phyloP scores from a whole-genome alignment of 1,140 invertebrate species.

The Chrysomallon squamiferum region DNA sequence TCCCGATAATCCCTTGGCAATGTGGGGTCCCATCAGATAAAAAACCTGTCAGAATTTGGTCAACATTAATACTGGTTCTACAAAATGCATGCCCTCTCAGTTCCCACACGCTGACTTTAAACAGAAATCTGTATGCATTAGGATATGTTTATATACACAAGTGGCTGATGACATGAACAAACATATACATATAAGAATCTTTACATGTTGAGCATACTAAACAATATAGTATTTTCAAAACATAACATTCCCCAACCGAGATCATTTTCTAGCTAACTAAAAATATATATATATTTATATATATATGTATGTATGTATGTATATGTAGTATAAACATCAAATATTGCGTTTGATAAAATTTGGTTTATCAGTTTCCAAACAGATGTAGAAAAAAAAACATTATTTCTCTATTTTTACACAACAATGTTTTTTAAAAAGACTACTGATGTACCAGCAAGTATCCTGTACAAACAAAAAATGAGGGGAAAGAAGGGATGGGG shows the following conservation, averaged over 20 bases:
- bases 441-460: background rate
- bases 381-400: slow-evolving; percentile 1
- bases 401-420: background rate
- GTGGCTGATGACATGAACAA: too few species aligned
- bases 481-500: background rate
- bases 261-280: too few species aligned
- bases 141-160: too few species aligned
- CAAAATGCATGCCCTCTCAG: background rate
- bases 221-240: too few species aligned
- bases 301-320: background rate
- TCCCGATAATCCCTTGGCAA: background rate
- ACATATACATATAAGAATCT: too few species aligned
- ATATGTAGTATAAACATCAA: background rate
- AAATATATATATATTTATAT: background rate
- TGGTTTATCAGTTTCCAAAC: background rate
- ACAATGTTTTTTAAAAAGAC: background rate
- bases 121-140: too few species aligned
- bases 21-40: background rate
- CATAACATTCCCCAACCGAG: too few species aligned
- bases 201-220: too few species aligned
- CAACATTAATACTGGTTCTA: slow-evolving; percentile 3
- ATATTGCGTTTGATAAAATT: slow-evolving; percentile 4
- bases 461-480: background rate
- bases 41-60: background rate
- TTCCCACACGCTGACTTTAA: background rate